Percentiles rank a stretch among this genome's conserved stretches.
Evolutionary conservation across 2,888 invertebrate genomes (phyloP).

Genomic region (Conops quadrifasciatus): DNA sequence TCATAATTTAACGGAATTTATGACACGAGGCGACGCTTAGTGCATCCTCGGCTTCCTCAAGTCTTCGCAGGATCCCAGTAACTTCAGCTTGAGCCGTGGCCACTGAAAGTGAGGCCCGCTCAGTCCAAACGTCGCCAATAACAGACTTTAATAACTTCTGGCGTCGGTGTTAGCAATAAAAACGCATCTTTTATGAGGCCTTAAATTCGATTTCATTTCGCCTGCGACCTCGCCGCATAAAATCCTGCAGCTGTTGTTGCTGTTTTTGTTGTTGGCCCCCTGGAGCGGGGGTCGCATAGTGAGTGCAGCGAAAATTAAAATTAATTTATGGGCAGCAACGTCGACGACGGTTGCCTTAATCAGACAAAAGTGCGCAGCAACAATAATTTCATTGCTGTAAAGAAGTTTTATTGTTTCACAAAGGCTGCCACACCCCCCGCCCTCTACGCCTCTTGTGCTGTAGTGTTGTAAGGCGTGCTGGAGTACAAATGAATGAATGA

Average conservation of each 20-base stretch:
- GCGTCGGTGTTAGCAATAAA: conserved; percentile 19
- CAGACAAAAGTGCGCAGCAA: conserved; percentile 30
- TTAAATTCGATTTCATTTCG: conserved; percentile 24
- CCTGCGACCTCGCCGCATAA: background rate
- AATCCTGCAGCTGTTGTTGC: background rate
- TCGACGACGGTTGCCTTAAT: conserved; percentile 28
- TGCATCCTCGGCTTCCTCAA: background rate
- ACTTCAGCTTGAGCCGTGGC: background rate
- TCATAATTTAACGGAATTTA: background rate
- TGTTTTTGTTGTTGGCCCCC: background rate
- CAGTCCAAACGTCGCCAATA: conserved; percentile 6
- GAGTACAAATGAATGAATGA: conserved; percentile 9
- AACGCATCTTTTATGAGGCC: conserved; percentile 27
- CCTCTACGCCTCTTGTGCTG: background rate
- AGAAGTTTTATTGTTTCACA: conserved; percentile 29
- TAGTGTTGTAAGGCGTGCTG: background rate
- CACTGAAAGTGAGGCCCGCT: background rate
- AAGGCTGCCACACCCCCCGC: background rate
- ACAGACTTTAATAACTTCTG: conserved; percentile 14
- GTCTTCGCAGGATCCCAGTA: background rate
- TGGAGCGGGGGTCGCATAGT: background rate
- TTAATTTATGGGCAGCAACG: conserved; percentile 23
- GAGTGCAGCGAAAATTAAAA: conserved; percentile 28
- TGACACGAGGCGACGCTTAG: background rate
- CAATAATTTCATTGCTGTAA: conserved; percentile 16